Evolutionary conservation across 1,140 invertebrate genomes (phyloP), one percentile per base, ranked within the genome.

Genomic region (Muscidifurax raptorellus): DNA sequence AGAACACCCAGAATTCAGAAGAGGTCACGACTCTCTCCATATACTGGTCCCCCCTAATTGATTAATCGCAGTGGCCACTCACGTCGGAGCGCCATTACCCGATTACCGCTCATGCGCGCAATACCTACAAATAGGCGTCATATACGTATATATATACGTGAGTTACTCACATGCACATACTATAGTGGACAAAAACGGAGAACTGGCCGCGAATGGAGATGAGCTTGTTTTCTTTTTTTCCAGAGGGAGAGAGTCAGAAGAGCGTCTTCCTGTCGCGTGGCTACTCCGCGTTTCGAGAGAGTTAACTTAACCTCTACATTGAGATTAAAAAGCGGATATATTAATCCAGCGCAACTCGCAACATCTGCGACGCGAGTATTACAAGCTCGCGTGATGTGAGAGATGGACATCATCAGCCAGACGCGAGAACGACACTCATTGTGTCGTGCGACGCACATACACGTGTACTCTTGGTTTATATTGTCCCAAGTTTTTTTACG

Each of bases 251-350:
- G 40, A 27, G 13, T 30, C 59, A 75, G 80, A 82, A 75, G 69
- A 82, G 80, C 44, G 44, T 90, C 90, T 92, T 92, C 91, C 91
- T 91, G 92, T 93, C 91, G 91, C 91, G 91, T 93, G 92, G 91
- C 91, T n/a, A n/a, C n/a, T 88, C 87, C 85, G 6, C 25, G 87
- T 87, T 22, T n/a, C 52, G 18, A 59, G 52, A 59, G 85, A 87
- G 86, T 86, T 36, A 83, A 91, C 87, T 93, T 92, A 92, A 92
- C 91, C 91, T 92, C 90, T 92, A 91, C 90, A 92, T 91, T 92
- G 90, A 90, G 90, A 93, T 93, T 93, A 92, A 92, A 93, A 93
- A 92, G 91, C 91, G 91, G 92, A 92, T 92, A 92, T 91, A 93
- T 91, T 92, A 91, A 92, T 92, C 92, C 91, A 88, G 6, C 52